These are phyloP conservation scores for Drosophila picticornis DNA, from an alignment of 2,888 invertebrate genomes.

Conservation along the genomic window DNA sequence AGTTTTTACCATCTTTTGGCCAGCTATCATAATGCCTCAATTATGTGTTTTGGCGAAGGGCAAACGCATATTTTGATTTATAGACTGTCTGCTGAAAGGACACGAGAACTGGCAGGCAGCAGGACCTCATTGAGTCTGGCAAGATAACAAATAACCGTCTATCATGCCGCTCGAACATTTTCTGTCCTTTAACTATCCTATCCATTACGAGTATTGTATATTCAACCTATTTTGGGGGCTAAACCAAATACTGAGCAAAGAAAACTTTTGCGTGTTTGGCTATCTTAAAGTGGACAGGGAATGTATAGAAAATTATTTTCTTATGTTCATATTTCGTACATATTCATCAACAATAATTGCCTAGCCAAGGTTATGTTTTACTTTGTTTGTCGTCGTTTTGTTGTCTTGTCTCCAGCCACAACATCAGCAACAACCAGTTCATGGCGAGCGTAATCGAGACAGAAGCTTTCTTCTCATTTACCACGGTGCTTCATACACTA, in stretches of 20 bases:
- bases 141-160: conserved; percentile 56
- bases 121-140: conserved; percentile 3
- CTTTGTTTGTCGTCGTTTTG: conserved; percentile 31
- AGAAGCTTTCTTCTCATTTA: conserved; percentile 13
- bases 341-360: conserved; percentile 77
- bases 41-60: conserved; percentile 46
- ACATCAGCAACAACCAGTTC: conserved; percentile 20
- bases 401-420: conserved; percentile 29
- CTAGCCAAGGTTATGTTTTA: conserved; percentile 42
- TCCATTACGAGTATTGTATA: conserved; percentile 10
- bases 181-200: conserved; percentile 11
- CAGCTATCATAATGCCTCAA: conserved; percentile 55
- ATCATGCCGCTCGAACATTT: conserved; percentile 45
- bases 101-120: not conserved
- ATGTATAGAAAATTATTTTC: conserved; percentile 21
- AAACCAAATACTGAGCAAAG: conserved; percentile 1
- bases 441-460: conserved; percentile 32
- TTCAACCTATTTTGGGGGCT: conserved; percentile 13
- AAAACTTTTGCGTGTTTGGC: conserved; percentile 45
- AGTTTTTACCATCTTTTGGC: conserved; percentile 20
- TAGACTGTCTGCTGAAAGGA: conserved; percentile 31
- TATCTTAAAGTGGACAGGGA: not conserved
- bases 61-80: conserved; percentile 55
- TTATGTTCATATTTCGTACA: conserved; percentile 43
- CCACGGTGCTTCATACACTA: conserved; percentile 14